Conservation (phyloP, 2,797 vertebrate species). For the Neosilurus hyrtlii region DNA sequence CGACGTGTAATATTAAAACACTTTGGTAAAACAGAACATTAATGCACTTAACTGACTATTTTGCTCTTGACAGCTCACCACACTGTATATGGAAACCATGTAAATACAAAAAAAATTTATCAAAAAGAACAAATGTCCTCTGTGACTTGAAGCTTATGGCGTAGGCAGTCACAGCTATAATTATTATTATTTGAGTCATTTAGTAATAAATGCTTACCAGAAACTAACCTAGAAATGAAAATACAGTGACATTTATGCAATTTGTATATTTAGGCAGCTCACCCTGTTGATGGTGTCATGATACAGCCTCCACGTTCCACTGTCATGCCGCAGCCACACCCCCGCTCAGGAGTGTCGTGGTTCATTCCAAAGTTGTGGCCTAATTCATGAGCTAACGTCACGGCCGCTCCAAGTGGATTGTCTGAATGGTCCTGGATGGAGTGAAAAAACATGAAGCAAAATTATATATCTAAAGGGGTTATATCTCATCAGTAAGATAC, state of each 20-base stretch:
- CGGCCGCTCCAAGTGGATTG: conserved; percentile 91
- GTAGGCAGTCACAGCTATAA: neutral
- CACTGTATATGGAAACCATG: too few relatives aligned
- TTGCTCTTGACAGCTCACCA: too few relatives aligned
- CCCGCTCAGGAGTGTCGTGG: conserved; percentile 89
- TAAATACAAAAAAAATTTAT: neutral
- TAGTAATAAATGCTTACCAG: neutral
- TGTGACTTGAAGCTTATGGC: neutral
- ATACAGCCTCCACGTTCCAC: conserved; percentile 92
- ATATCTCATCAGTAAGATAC: neutral
- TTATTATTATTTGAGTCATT: neutral
- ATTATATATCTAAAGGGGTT: neutral
- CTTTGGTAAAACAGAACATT: neutral
- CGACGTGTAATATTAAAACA: too few relatives aligned
- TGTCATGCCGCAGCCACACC: conserved; percentile 86
- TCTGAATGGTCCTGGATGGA: conserved; percentile 90
- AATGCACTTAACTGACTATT: neutral
- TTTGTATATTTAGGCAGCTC: conserved; percentile 62
- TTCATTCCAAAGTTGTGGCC: conserved; percentile 99
- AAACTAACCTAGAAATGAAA: neutral
- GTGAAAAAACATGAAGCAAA: neutral
- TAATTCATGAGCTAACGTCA: conserved; percentile 93
- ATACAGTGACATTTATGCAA: neutral
- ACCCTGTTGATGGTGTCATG: conserved; percentile 97
- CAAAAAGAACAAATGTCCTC: neutral